These are phyloP conservation scores for Cromileptes altivelis DNA, from an alignment of 2,113 vertebrate genomes.

Conservation along the genomic window DNA sequence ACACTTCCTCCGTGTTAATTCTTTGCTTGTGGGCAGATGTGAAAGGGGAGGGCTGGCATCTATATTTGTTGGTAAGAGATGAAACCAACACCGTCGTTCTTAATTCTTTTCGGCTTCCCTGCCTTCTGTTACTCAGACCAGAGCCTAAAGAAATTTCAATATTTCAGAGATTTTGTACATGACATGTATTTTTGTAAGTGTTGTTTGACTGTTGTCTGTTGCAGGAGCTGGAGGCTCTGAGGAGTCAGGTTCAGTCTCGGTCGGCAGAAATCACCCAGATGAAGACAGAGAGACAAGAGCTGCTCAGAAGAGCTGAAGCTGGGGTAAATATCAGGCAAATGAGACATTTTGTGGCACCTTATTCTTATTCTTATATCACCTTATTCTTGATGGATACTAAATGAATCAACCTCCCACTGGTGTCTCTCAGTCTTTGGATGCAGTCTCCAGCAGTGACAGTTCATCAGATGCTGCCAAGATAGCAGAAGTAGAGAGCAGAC, in stretches of 20 bases:
- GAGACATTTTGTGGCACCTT: background rate
- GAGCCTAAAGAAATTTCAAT: too few species aligned
- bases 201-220: slow-evolving; percentile 4
- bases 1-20: background rate
- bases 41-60: background rate
- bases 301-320: slow-evolving; percentile 82
- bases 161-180: too few species aligned
- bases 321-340: slow-evolving; percentile 65
- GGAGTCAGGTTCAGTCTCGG: slow-evolving; percentile 87
- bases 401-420: background rate
- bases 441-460: slow-evolving; percentile 60
- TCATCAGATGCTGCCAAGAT: slow-evolving; percentile 52
- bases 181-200: background rate
- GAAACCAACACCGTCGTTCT: background rate
- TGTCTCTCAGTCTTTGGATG: slow-evolving; percentile 74
- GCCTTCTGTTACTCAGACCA: background rate
- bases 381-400: background rate
- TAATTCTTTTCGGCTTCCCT: background rate
- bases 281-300: slow-evolving; percentile 89
- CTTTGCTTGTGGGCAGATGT: too few species aligned
- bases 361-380: too few species aligned
- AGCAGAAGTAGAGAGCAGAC: slow-evolving; percentile 85
- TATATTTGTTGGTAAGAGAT: background rate
- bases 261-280: slow-evolving; percentile 88
- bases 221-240: slow-evolving; percentile 90